Base-by-base conservation (phyloP, 2,888 invertebrate species). In the Drosophila algonquin region DNA sequence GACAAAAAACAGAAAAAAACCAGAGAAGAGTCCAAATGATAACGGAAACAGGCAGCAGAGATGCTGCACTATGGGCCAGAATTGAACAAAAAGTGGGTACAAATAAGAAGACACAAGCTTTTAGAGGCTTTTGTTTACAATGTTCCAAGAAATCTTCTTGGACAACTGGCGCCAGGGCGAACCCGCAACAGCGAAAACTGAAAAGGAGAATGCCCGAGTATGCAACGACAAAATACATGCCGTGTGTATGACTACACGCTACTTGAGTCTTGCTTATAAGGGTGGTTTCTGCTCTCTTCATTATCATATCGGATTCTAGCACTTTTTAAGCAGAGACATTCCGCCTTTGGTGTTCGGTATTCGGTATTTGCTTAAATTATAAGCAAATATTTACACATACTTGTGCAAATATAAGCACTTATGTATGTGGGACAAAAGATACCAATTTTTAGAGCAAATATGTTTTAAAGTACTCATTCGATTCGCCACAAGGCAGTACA, bases 21-120 rank as follows among this genome's bases (percentile, higher is more conserved):
- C 40, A 45, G 45, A 68, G 55, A 21, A 14, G 45, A 57, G 14
- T 6, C 54, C 21, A 58, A 62, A 67, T 68, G 79, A 77, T 73
- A 77, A 82, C 73, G 77, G 70, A 56, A 55, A 52, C 45, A 40
- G 21, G 30, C 52, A 21, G 24, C 56, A 40, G 56, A 52, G 51
- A 67, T 52, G 55, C 61, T 30, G 53, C 9, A 80, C 80, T 54
- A 54, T 80, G 80, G 77, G 30, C 8, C 5, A 32, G 24, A 32
- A 14, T 9, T 4, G 0, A 44, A 44, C 8, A 53, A n/a, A 35
- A 35, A 7, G 6, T 16, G 8, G 4, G 12, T 6, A 18, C 21
- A 52, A 52, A 21, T 1, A 6, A 40, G 12, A 32, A 10, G 10
- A 10, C 3, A 3, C 10, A 32, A 3, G 27, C 27, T 7, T 27